Evolutionary conservation across 2,888 invertebrate species (phyloP), one percentile per base, ranked within the genome.

Genomic region (Villa cingulata): DNA sequence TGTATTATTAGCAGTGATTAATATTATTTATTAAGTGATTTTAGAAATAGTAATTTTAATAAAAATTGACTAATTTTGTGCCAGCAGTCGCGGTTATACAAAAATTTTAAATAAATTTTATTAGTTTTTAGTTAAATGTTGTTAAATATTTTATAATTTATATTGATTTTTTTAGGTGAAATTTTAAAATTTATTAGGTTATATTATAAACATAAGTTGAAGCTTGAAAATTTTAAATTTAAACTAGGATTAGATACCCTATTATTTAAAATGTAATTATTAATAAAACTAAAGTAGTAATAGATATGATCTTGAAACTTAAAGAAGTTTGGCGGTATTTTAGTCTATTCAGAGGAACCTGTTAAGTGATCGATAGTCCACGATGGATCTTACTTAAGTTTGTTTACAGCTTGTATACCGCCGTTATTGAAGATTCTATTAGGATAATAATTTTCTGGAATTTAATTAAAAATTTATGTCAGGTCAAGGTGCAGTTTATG

Each of bases 401-500:
- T 64, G 52, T 57, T 56, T 6, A 23, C 29, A 60, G 54, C 61
- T 66, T 68, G 59, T 66, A 66, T 70, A 70, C 61, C 68, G 60
- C 62, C 60, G 66, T 70, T 60, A 57, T 58, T 58, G 58, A 29
- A 58, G 59, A 65, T 68, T 63, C 69, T 72, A 65, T 56, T 69
- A 60, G 62, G 72, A 70, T 53, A 62, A 67, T 56, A 74, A 67
- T 70, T 71, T 68, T 74, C 71, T 71, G 56, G 54, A 65, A 70
- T 61, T 67, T 60, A 55, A 49, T 62, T 56, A 50, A 59, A 53
- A 73, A 64, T 65, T 68, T 70, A 77, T 74, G 72, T 78, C 79
- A 80, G 74, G 76, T 81, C 79, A 79, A 79, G 78, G 75, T 81
- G 76, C 72, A 80, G 77, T 72, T 72, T 70, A 78, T 78, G 71